A percentile compares a stretch with the other conserved stretches of the same genome.
Evolutionary conservation across 2,113 vertebrate genomes (phyloP).

Genomic region (Pygoscelis adeliae): DNA sequence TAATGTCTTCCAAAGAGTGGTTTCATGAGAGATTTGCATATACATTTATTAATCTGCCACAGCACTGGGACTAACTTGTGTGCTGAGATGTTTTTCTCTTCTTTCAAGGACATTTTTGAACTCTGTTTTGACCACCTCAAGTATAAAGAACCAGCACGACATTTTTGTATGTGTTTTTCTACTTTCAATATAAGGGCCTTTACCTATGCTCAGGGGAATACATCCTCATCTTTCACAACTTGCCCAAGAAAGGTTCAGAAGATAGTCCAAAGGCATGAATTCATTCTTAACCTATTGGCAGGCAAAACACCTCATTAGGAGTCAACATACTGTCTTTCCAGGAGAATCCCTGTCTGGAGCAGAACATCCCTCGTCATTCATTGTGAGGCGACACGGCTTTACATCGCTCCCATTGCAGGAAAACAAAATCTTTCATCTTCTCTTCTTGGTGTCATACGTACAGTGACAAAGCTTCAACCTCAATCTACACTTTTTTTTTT

Average conservation of each 20-base stretch:
- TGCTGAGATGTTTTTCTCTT: background rate
- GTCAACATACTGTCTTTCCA: background rate
- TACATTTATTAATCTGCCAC: background rate
- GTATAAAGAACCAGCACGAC: background rate
- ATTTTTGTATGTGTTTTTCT: background rate
- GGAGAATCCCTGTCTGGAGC: background rate
- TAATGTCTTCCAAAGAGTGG: background rate
- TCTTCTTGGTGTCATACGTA: background rate
- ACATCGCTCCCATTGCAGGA: rapidly evolving
- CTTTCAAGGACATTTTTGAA: background rate
- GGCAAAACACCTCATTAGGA: background rate
- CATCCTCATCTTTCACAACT: background rate
- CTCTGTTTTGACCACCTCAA: background rate
- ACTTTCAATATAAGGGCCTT: background rate
- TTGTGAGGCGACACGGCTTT: background rate
- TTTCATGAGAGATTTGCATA: background rate
- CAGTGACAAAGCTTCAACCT: background rate
- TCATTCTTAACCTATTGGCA: background rate
- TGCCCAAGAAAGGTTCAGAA: background rate
- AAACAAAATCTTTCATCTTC: background rate
- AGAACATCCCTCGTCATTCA: background rate
- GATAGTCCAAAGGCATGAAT: background rate
- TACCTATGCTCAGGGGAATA: background rate
- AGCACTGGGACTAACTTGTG: background rate
- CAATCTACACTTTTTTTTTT: background rate